Evolutionary conservation across 64 coral and sea anemone genomes (phyloP).

Genomic region (Pocillopora damicornis): DNA sequence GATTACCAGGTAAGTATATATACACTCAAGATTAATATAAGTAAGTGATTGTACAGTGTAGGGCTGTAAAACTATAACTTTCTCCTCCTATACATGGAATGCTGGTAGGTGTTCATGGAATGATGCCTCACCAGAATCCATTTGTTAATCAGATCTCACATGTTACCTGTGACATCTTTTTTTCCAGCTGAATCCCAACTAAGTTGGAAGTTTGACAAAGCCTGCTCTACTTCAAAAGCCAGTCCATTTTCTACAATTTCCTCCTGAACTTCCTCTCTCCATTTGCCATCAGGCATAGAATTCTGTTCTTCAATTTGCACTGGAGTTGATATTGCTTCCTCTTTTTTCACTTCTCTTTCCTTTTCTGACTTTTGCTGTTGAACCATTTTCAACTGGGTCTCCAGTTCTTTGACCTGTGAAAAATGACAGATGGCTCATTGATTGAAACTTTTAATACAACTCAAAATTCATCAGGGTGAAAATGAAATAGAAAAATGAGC

Average conservation of each 20-base stretch:
- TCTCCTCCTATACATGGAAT: no score
- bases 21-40: no score
- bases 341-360: neutral
- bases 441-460: neutral
- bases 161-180: neutral
- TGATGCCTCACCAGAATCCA: no score
- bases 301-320: neutral
- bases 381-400: neutral
- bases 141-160: neutral
- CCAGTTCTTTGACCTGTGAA: constrained; percentile 13
- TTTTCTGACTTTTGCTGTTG: neutral
- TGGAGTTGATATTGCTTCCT: neutral
- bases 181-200: constrained; percentile 10
- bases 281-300: neutral
- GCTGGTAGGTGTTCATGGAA: no score
- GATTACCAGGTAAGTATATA: no score
- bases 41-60: no score
- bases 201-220: constrained; percentile 1
- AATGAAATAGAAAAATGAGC: no score
- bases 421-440: neutral
- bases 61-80: no score
- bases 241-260: constrained; percentile 5
- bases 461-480: neutral
- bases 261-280: neutral
- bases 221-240: constrained; percentile 10